A percentile compares a stretch with the other conserved stretches of the same genome.
Conservation (phyloP, 2,888 invertebrate genomes). For the Drosophila rubida region DNA sequence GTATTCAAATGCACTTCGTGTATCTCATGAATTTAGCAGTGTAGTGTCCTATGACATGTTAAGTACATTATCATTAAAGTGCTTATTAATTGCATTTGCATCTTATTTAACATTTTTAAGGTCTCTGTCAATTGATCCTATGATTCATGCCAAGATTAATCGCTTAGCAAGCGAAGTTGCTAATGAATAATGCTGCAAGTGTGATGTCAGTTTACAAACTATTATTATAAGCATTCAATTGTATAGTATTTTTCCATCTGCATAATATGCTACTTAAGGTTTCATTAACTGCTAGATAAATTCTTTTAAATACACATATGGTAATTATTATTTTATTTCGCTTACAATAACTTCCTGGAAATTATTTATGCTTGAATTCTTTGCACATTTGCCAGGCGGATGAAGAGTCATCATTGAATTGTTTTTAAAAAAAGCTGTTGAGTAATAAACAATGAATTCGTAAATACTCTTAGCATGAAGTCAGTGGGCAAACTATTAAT, state of each 20-base stretch:
- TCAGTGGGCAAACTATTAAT: slow-evolving; percentile 1
- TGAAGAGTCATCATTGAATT: background rate
- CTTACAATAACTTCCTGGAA: background rate
- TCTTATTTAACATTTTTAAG: slow-evolving; percentile 8
- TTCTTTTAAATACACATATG: background rate
- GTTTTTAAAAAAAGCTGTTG: background rate
- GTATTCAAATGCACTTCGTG: slow-evolving; percentile 52
- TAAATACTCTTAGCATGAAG: background rate
- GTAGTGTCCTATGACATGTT: slow-evolving; percentile 2
- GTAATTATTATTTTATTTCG: background rate
- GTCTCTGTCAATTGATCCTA: slow-evolving; percentile 22
- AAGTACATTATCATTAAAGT: slow-evolving; percentile 43
- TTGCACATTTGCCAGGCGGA: background rate
- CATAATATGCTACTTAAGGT: background rate
- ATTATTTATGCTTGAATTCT: background rate
- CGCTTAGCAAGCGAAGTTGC: slow-evolving; percentile 3
- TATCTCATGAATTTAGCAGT: slow-evolving; percentile 13
- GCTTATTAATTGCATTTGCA: slow-evolving; percentile 24
- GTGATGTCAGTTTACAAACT: slow-evolving; percentile 9
- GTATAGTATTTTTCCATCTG: background rate
- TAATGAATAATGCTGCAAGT: background rate
- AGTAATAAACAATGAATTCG: background rate
- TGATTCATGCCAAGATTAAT: slow-evolving; percentile 24
- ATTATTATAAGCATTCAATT: background rate
- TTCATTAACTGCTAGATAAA: background rate